Conservation (phyloP, 92 coral and sea anemone species). For the Epizoanthus ramosus region DNA sequence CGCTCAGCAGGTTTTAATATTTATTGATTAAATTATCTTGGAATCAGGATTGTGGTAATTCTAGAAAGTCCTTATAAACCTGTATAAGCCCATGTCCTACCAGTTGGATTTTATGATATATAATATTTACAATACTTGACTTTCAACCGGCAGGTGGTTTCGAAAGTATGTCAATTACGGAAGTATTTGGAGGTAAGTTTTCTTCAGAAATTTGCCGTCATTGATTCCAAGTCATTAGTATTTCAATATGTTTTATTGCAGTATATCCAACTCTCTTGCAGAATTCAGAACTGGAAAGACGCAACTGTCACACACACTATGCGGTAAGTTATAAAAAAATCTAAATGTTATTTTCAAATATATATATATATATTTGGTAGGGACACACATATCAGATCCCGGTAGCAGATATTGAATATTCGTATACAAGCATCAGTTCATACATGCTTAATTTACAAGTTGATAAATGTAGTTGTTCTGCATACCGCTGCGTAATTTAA, state of each 20-base stretch:
- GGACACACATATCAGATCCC: too few relatives aligned
- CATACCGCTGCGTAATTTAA: background rate
- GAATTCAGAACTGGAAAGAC: slow-evolving; percentile 99
- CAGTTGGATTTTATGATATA: background rate
- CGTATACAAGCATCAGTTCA: background rate
- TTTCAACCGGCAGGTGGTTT: slow-evolving; percentile 77
- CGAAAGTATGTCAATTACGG: slow-evolving; percentile 99
- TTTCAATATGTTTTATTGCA: background rate
- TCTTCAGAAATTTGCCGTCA: background rate
- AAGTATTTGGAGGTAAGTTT: slow-evolving; percentile 92
- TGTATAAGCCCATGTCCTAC: background rate
- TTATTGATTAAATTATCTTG: too few relatives aligned
- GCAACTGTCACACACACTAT: slow-evolving; percentile 96
- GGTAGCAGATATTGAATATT: too few relatives aligned
- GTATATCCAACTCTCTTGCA: slow-evolving; percentile 30
- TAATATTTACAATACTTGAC: background rate
- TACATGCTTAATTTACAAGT: background rate
- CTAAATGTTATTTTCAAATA: background rate
- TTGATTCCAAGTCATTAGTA: background rate
- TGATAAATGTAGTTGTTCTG: background rate
- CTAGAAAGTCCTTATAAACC: background rate
- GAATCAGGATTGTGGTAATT: too few relatives aligned
- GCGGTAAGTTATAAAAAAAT: slow-evolving; percentile 72
- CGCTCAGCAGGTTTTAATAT: too few relatives aligned
- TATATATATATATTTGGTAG: too few relatives aligned